phyloP scores from a whole-genome alignment of 1,140 invertebrate species.

The Mamestra configurata region DNA sequence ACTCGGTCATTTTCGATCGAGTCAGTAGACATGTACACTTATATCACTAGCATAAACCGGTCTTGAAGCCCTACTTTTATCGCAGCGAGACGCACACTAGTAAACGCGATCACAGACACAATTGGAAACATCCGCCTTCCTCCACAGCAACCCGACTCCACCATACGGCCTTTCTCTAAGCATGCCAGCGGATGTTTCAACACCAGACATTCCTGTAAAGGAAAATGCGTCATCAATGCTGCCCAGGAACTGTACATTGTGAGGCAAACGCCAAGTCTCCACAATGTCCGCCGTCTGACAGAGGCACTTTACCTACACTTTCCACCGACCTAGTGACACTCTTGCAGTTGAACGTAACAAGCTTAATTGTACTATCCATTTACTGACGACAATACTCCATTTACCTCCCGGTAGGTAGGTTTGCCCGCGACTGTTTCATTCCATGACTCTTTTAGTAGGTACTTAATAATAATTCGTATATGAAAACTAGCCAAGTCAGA shows the following conservation, averaged over 20 bases:
- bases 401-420: not conserved
- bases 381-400: not conserved
- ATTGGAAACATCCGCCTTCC: not conserved
- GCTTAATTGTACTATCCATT: not conserved
- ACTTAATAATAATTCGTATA: too few species aligned
- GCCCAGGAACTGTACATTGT: not conserved
- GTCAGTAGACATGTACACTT: not conserved
- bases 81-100: not conserved
- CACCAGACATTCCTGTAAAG: not conserved
- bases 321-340: not conserved
- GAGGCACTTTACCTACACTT: not conserved
- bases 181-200: not conserved
- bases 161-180: not conserved
- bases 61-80: not conserved
- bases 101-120: not conserved
- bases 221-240: not conserved
- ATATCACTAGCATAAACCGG: not conserved
- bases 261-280: not conserved
- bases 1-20: not conserved
- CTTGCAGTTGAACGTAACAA: not conserved
- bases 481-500: too few species aligned
- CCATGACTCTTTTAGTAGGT: too few species aligned
- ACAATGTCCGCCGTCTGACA: not conserved
- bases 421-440: too few species aligned
- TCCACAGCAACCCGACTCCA: not conserved